Evolutionary conservation across 64 coral and sea anemone genomes (phyloP), one percentile per base, ranked within the genome.

Genomic region (Acropora tenuis): DNA sequence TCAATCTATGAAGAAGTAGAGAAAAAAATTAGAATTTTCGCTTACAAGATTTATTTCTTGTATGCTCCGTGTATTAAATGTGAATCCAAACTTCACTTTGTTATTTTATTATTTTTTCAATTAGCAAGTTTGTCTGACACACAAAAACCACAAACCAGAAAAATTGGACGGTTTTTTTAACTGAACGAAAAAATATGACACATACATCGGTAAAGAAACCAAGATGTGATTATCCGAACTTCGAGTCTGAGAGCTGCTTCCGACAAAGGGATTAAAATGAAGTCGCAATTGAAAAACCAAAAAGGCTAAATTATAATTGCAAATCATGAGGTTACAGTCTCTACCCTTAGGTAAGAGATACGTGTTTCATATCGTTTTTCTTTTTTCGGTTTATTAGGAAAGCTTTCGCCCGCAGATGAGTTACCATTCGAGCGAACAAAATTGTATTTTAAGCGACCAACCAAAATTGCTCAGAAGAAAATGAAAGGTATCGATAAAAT

Each of bases 1-100:
- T 97, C 95, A 16, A 97, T 84, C 95, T 48, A 47, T 52, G 52
- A 1, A 49, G 66, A 71, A 5, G 2, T 76, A 83, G 13, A 47
- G 10, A 75, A 77, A 18, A 55, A 5, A 55, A 10, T 55, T 10
- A 7, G 0, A 55, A 10, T 7, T 55, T 55, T 55, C 52, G 5
- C 5, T 55, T 10, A 55, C 6, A 7, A 10, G 6, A 55, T 55
- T 55, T 55, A 5, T 7, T 55, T 7, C 3, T 55, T 55, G 52
- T 55, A 55, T 55, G 10, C 10, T 55, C 52, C 52, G 52, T 5
- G 6, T 55, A 5, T 10, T 55, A 7, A 12, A 12, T 63, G 0
- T 63, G 3, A 63, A 63, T 63, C 60, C 1, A 63, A 63, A 63
- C 15, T 63, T 63, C 60, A 12, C 60, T 30, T 30, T 30, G 30